Evolutionary conservation across 2,797 vertebrate genomes (phyloP).

Genomic region (Gallinago stenura): DNA sequence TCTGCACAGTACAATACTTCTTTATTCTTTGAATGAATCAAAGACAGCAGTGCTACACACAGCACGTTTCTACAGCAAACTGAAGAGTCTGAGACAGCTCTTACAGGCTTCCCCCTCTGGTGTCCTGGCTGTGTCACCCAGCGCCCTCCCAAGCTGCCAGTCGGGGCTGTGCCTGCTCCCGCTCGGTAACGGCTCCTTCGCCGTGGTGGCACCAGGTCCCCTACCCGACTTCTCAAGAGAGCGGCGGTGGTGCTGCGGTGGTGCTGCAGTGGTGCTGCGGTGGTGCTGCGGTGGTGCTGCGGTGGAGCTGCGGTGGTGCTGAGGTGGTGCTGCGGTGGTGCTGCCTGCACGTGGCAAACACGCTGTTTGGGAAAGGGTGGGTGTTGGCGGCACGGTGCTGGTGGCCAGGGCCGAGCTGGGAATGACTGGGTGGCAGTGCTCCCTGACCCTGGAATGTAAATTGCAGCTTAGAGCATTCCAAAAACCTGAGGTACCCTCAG

Average conservation of each 20-base stretch:
- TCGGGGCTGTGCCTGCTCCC: neutral
- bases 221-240: neutral
- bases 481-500: neutral
- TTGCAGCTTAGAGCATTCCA: conserved; percentile 37
- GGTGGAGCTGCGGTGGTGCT: too few species aligned
- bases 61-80: neutral
- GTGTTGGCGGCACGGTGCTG: neutral
- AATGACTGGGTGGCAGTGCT: conserved; percentile 1
- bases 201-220: neutral
- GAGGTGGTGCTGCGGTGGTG: neutral
- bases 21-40: neutral
- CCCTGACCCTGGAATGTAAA: conserved; percentile 44
- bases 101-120: neutral
- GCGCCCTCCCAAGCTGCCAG: neutral
- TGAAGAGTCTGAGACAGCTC: neutral
- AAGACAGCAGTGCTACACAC: neutral
- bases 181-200: neutral
- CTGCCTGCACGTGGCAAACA: neutral
- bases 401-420: neutral
- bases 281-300: too few species aligned
- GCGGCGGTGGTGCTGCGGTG: neutral
- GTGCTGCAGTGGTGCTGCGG: neutral
- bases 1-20: neutral
- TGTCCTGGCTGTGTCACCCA: neutral
- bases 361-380: neutral